Conservation (phyloP, 2,888 invertebrate genomes). For the Synergus itoensis region DNA sequence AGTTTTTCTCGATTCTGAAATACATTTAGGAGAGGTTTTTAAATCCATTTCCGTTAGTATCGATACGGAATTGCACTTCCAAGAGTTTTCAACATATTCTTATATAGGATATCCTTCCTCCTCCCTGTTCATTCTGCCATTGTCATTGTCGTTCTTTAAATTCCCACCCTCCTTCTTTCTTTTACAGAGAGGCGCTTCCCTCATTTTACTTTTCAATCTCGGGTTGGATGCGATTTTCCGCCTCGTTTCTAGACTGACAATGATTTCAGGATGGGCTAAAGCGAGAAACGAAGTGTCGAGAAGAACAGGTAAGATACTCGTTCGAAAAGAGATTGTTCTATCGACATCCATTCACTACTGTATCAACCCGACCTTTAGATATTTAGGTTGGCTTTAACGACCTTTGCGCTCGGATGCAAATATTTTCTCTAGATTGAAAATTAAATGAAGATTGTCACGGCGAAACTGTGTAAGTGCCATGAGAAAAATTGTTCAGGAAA, state of each 20-base stretch:
- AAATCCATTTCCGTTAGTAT: constrained; percentile 12
- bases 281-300: constrained; percentile 41
- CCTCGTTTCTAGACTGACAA: constrained; percentile 71
- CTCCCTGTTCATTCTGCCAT: background rate
- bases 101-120: background rate
- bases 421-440: too few relatives aligned
- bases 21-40: background rate
- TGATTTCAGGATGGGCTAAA: constrained; percentile 58
- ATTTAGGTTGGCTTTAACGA: constrained; percentile 59
- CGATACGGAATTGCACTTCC: constrained; percentile 50
- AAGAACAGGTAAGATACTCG: constrained; percentile 43
- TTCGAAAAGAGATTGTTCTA: constrained; percentile 44
- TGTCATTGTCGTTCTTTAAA: constrained; percentile 39
- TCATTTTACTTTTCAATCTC: constrained; percentile 75
- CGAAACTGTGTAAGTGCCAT: too few relatives aligned
- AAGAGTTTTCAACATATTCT: constrained; percentile 43
- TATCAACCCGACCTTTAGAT: constrained; percentile 46
- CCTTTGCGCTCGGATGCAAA: constrained; percentile 16
- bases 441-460: too few relatives aligned
- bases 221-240: constrained; percentile 71
- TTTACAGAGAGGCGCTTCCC: constrained; percentile 48
- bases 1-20: background rate
- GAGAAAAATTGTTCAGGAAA: too few relatives aligned
- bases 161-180: background rate
- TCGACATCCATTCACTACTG: constrained; percentile 58